Conservation (phyloP, 1,140 invertebrate species). For the Trypoxylus dichotomus region DNA sequence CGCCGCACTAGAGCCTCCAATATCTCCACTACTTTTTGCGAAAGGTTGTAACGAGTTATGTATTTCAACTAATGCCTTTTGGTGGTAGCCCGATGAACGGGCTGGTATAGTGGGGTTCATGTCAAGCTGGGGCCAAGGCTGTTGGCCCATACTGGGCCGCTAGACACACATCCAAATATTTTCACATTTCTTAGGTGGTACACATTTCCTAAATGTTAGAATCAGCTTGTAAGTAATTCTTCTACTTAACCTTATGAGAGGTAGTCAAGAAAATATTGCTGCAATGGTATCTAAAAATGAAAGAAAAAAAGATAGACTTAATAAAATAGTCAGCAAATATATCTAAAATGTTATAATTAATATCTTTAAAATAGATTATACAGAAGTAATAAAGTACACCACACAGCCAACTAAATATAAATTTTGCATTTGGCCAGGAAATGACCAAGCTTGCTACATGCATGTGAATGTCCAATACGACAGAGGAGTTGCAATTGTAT, state of each 20-base stretch:
- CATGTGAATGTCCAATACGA: too few relatives aligned
- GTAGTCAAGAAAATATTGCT: not conserved
- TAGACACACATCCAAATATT: slow-evolving; percentile 45
- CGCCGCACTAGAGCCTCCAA: slow-evolving; percentile 71
- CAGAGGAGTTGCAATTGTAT: too few relatives aligned
- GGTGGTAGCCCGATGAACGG: slow-evolving; percentile 80
- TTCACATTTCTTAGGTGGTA: slow-evolving; percentile 29
- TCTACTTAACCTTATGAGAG: not conserved
- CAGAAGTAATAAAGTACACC: not conserved
- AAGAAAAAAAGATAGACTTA: too few relatives aligned
- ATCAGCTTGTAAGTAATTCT: not conserved
- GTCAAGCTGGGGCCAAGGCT: slow-evolving; percentile 53
- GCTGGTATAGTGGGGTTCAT: slow-evolving; percentile 70
- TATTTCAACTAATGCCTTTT: slow-evolving; percentile 86
- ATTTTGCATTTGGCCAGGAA: too few relatives aligned
- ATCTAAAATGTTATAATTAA: too few relatives aligned
- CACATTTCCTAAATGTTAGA: slow-evolving; percentile 23
- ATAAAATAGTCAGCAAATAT: too few relatives aligned
- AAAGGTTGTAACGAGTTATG: slow-evolving; percentile 83
- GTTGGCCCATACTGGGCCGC: slow-evolving; percentile 67
- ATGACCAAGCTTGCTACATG: too few relatives aligned
- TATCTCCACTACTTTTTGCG: slow-evolving; percentile 67
- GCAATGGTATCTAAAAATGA: not conserved
- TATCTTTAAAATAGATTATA: not conserved
- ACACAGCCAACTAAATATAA: too few relatives aligned